phyloP scores from a whole-genome alignment of 2,888 invertebrate species.

The Vesta saturnalis region DNA sequence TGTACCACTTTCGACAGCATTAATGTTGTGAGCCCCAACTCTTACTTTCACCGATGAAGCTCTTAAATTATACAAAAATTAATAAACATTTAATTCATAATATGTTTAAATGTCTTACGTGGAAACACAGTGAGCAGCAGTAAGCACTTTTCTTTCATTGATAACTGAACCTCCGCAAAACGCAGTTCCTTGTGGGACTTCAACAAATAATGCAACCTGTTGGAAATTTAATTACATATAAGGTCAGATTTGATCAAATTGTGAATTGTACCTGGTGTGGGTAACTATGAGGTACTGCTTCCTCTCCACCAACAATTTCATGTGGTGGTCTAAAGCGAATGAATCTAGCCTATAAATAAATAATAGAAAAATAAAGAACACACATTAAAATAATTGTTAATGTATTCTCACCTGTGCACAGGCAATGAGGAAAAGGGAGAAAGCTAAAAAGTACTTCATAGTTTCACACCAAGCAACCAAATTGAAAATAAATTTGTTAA shows the following conservation, averaged over 20 bases:
- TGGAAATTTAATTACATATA: neutral
- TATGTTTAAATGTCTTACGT: neutral
- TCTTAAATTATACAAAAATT: constrained; percentile 27
- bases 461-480: neutral
- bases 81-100: too few relatives aligned
- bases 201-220: neutral
- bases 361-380: too few relatives aligned
- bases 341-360: neutral
- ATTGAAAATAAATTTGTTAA: neutral
- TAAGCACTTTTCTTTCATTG: neutral
- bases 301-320: constrained; percentile 36
- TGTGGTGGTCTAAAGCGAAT: neutral
- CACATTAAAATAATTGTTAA: neutral
- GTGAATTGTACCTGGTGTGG: constrained; percentile 30
- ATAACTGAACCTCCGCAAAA: constrained; percentile 15
- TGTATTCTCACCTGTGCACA: neutral
- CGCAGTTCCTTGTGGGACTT: neutral
- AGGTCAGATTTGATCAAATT: neutral
- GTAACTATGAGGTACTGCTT: constrained; percentile 29
- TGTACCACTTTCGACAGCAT: neutral
- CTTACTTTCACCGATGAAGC: constrained; percentile 43
- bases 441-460: neutral
- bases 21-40: constrained; percentile 12
- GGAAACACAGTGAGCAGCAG: constrained; percentile 11
- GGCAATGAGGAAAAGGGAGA: neutral